Evolutionary conservation across 2,113 vertebrate species (phyloP).

Genomic region (Lates calcarifer): DNA sequence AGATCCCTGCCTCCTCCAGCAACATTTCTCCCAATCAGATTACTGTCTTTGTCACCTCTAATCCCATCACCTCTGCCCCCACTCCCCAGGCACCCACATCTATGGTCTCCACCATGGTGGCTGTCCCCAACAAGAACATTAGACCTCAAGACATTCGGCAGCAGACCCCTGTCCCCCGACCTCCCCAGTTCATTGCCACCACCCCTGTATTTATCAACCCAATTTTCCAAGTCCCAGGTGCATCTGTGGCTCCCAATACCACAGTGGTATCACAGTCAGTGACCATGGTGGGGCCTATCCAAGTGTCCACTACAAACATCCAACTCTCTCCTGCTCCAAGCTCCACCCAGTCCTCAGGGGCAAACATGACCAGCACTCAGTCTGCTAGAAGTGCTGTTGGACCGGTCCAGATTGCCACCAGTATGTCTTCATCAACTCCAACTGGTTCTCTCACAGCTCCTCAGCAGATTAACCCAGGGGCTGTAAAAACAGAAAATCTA

Average conservation of each 20-base stretch:
- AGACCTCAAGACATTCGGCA: conserved; percentile 87
- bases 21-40: conserved; percentile 91
- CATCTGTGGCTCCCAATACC: conserved; percentile 75
- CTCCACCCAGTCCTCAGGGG: conserved; percentile 66
- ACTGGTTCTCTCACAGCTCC: conserved; percentile 62
- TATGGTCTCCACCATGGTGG: conserved; percentile 91
- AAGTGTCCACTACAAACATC: conserved; percentile 91
- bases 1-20: conserved; percentile 89
- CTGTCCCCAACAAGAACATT: conserved; percentile 91
- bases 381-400: conserved; percentile 83
- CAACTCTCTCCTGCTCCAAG: conserved; percentile 87
- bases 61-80: conserved; percentile 90
- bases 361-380: conserved; percentile 83
- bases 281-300: conserved; percentile 91
- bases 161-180: conserved; percentile 82
- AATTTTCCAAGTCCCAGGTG: conserved; percentile 90
- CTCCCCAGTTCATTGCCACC: conserved; percentile 92
- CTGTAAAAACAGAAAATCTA: conserved; percentile 82
- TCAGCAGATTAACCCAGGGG: conserved; percentile 67
- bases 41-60: conserved; percentile 96
- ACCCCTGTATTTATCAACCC: conserved; percentile 94
- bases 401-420: conserved; percentile 83
- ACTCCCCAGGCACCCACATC: conserved; percentile 88
- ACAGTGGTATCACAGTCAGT: conserved; percentile 92
- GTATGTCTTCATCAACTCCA: conserved; percentile 78